Conservation (phyloP, 1,140 invertebrate genomes). For the Pygmarrhopalites habei region DNA sequence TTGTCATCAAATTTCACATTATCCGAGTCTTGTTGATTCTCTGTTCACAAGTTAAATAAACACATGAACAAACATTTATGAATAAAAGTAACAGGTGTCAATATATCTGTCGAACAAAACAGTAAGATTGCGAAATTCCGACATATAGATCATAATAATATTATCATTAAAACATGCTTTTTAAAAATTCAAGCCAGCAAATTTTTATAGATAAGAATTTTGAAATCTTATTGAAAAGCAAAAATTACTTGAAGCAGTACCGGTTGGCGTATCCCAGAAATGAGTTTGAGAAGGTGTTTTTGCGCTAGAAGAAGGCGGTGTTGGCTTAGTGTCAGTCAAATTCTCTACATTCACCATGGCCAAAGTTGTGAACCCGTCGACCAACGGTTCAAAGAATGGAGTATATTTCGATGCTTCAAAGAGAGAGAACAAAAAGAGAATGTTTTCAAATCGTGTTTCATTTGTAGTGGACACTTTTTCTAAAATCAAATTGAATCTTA, state of each 20-base stretch:
- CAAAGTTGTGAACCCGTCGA: conserved; percentile 62
- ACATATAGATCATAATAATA: too few relatives aligned
- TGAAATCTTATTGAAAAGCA: too few relatives aligned
- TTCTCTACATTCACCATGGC: conserved; percentile 53
- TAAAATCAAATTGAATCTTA: conserved; percentile 11
- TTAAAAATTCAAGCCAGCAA: too few relatives aligned
- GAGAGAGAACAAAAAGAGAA: not conserved
- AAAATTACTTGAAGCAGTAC: conserved; percentile 10
- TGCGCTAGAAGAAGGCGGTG: conserved; percentile 46
- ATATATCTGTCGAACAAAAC: too few relatives aligned
- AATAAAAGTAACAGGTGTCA: too few relatives aligned
- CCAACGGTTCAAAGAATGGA: conserved; percentile 57
- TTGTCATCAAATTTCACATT: conserved; percentile 9
- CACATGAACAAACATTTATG: too few relatives aligned
- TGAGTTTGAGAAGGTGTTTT: conserved; percentile 59
- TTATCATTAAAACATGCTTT: too few relatives aligned
- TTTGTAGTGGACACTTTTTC: too few relatives aligned
- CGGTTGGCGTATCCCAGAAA: conserved; percentile 52
- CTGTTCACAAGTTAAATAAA: too few relatives aligned
- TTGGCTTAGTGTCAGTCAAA: conserved; percentile 36
- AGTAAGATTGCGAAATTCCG: too few relatives aligned
- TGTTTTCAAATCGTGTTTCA: not conserved
- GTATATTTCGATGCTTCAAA: conserved; percentile 51
- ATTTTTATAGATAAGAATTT: too few relatives aligned
- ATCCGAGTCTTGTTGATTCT: not conserved